Conservation (phyloP, 2,888 invertebrate species). For the Nemotelus nigrinus region DNA sequence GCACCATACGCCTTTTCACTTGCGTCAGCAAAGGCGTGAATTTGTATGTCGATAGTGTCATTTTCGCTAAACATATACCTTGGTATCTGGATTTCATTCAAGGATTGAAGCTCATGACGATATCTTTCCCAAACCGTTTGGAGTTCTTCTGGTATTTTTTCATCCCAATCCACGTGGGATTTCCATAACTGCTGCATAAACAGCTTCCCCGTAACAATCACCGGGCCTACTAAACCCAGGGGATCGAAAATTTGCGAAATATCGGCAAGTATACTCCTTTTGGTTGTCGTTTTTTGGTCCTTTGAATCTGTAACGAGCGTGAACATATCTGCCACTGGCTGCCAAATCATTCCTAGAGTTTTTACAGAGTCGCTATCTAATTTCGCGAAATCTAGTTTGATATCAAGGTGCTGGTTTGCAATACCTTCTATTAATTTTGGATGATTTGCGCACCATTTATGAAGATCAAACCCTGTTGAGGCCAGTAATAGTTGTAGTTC, state of each 20-base stretch:
- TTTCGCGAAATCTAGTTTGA: constrained; percentile 42
- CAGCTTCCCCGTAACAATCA: constrained; percentile 20
- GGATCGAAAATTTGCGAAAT: constrained; percentile 31
- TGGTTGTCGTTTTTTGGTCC: constrained; percentile 8
- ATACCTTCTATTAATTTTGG: constrained; percentile 44
- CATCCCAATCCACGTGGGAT: background rate
- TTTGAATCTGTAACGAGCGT: background rate
- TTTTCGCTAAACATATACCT: constrained; percentile 5
- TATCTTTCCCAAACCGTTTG: background rate
- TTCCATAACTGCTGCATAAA: constrained; percentile 3
- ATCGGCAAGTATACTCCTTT: constrained; percentile 27
- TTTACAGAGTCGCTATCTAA: constrained; percentile 4
- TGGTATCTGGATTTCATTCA: constrained; percentile 15
- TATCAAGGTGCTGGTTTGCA: constrained; percentile 40
- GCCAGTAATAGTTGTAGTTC: no score
- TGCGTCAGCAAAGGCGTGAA: constrained; percentile 34
- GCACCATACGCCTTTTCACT: constrained; percentile 15
- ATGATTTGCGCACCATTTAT: constrained; percentile 28
- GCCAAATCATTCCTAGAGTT: constrained; percentile 39
- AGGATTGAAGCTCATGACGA: background rate
- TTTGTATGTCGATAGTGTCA: background rate
- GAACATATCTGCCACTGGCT: constrained; percentile 22
- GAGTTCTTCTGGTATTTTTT: constrained; percentile 6
- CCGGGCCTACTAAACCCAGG: constrained; percentile 20
- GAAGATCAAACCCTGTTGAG: constrained; percentile 10